These are phyloP conservation scores for Tor tambroides DNA, from an alignment of 2,113 vertebrate species.

Conservation along the genomic window DNA sequence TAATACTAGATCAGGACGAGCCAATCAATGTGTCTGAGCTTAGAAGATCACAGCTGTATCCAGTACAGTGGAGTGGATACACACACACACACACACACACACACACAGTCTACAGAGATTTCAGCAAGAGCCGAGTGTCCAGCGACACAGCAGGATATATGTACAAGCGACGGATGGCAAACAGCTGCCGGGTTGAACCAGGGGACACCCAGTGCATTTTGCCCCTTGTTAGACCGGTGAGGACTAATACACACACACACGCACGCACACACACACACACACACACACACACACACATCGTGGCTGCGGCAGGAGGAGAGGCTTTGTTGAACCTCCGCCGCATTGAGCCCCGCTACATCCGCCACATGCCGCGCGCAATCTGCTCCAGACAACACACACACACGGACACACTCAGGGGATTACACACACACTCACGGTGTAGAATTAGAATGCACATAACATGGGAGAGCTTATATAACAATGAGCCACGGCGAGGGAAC, in stretches of 20 bases:
- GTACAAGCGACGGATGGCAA: constrained; percentile 46
- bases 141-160: constrained; percentile 41
- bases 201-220: constrained; percentile 44
- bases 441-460: constrained; percentile 61
- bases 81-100: neutral
- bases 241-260: constrained; percentile 24
- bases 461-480: constrained; percentile 64
- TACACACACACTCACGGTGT: constrained; percentile 24
- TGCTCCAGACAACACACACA: constrained; percentile 54
- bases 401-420: constrained; percentile 45
- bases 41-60: constrained; percentile 63
- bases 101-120: constrained; percentile 29
- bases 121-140: constrained; percentile 41
- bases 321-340: constrained; percentile 56
- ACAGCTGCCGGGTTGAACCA: constrained; percentile 54
- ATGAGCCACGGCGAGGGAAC: constrained; percentile 15
- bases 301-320: constrained; percentile 57
- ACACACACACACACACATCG: constrained; percentile 14
- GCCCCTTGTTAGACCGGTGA: constrained; percentile 36
- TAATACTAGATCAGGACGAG: constrained; percentile 15
- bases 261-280: constrained; percentile 21
- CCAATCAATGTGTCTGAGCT: constrained; percentile 58
- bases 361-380: constrained; percentile 61
- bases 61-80: constrained; percentile 46
- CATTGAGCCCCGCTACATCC: constrained; percentile 58